These are phyloP conservation scores for Platichthys stellatus DNA, from an alignment of 2,113 vertebrate species.

Conservation along the genomic window DNA sequence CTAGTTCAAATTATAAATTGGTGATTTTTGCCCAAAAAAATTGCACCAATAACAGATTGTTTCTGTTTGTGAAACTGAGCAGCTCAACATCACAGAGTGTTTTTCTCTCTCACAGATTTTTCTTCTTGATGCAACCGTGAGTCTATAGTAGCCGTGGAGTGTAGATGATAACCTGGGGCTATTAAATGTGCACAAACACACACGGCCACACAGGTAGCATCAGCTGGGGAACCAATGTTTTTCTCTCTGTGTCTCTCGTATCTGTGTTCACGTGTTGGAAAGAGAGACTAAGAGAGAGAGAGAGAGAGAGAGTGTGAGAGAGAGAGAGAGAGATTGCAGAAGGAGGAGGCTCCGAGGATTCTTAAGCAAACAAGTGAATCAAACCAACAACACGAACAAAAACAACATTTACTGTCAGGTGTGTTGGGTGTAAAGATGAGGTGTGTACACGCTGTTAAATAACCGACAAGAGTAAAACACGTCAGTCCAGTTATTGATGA, in stretches of 20 bases:
- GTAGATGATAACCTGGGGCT: conserved; percentile 27
- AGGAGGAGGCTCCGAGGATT: conserved; percentile 18
- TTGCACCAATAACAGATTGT: neutral
- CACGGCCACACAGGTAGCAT: conserved; percentile 28
- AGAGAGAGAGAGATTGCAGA: conserved; percentile 17
- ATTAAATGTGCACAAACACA: conserved; percentile 23
- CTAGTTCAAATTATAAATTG: too few species aligned
- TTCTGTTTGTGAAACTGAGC: neutral
- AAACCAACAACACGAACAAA: neutral
- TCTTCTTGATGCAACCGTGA: conserved; percentile 12
- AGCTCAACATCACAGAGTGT: neutral
- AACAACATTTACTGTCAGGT: neutral
- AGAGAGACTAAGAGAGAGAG: too few species aligned
- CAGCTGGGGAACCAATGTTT: conserved; percentile 28
- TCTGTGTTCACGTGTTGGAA: too few species aligned
- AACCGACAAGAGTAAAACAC: too few species aligned
- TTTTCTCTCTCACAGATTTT: neutral
- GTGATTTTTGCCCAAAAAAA: too few species aligned
- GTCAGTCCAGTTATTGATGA: too few species aligned
- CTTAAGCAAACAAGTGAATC: conserved; percentile 17
- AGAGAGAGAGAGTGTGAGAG: neutral
- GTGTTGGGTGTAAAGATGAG: neutral
- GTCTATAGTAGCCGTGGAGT: conserved; percentile 7
- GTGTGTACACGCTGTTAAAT: neutral
- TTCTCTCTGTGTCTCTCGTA: neutral